Conservation (phyloP, 2,113 vertebrate genomes). For the Gasterosteus nipponicus region DNA sequence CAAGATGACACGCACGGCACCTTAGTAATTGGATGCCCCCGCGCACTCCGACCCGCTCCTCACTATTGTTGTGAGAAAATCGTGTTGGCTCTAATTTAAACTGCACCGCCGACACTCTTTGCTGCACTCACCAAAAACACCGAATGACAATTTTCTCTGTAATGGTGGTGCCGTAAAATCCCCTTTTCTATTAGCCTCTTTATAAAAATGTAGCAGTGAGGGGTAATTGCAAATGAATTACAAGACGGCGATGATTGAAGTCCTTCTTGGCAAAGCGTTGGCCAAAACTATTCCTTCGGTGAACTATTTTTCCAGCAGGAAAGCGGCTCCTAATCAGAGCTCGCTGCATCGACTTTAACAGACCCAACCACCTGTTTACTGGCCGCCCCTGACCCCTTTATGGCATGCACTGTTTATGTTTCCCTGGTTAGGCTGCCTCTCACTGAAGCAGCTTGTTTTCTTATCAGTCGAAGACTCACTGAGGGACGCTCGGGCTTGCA, state of each 20-base stretch:
- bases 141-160: constrained; percentile 65
- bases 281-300: constrained; percentile 35
- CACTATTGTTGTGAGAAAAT: constrained; percentile 68
- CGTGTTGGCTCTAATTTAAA: constrained; percentile 71
- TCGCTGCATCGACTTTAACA: constrained; percentile 22
- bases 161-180: constrained; percentile 43
- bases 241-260: constrained; percentile 52
- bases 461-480: constrained; percentile 55
- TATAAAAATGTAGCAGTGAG: constrained; percentile 32
- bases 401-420: constrained; percentile 2
- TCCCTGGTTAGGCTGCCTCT: constrained; percentile 32
- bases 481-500: constrained; percentile 62
- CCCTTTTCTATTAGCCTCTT: constrained; percentile 48
- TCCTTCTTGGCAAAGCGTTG: constrained; percentile 24
- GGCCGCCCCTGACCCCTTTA: constrained; percentile 19
- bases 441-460: constrained; percentile 61
- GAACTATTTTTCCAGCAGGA: constrained; percentile 23
- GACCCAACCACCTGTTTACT: constrained; percentile 57
- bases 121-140: constrained; percentile 60
- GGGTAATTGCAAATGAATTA: constrained; percentile 56
- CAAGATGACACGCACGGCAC: constrained; percentile 67
- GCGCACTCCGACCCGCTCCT: constrained; percentile 9
- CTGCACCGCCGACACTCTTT: constrained; percentile 46
- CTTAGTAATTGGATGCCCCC: constrained; percentile 71
- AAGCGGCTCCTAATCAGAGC: constrained; percentile 33